phyloP scores from a whole-genome alignment of 2,888 invertebrate genomes.

The Pachycephus smyrnensis region DNA sequence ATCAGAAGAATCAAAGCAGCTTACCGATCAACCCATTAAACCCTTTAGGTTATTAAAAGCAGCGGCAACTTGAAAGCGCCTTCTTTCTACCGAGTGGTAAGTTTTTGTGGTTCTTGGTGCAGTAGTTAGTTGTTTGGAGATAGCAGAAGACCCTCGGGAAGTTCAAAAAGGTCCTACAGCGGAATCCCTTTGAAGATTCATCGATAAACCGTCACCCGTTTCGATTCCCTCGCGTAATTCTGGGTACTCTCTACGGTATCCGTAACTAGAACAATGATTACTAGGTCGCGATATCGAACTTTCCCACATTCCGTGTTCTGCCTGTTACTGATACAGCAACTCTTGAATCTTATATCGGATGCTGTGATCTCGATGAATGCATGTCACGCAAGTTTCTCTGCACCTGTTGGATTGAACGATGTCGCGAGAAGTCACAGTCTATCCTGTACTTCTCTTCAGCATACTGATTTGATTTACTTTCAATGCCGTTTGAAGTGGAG shows the following conservation, averaged over 20 bases:
- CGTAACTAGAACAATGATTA: background rate
- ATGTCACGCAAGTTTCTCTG: background rate
- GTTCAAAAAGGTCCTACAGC: slow-evolving; percentile 23
- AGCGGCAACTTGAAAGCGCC: slow-evolving; percentile 40
- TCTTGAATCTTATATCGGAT: background rate
- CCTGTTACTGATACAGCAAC: background rate
- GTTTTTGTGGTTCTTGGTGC: slow-evolving; percentile 28
- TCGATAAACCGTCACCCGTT: background rate
- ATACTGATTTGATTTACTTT: background rate
- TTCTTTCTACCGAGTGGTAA: slow-evolving; percentile 37
- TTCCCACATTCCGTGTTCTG: background rate
- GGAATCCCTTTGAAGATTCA: slow-evolving; percentile 39
- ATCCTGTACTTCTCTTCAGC: background rate
- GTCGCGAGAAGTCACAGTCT: background rate
- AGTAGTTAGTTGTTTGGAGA: slow-evolving; percentile 11
- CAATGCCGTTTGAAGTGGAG: background rate
- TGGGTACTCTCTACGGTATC: background rate
- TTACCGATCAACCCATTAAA: background rate
- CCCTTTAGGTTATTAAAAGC: slow-evolving; percentile 18
- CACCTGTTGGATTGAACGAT: background rate
- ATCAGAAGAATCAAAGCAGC: background rate
- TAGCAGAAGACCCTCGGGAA: slow-evolving; percentile 4
- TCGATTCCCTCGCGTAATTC: background rate
- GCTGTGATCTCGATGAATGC: background rate
- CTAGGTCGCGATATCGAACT: background rate